Evolutionary conservation across 2,113 vertebrate species (phyloP), one percentile per base, ranked within the genome.

Genomic region (Ameiurus melas): DNA sequence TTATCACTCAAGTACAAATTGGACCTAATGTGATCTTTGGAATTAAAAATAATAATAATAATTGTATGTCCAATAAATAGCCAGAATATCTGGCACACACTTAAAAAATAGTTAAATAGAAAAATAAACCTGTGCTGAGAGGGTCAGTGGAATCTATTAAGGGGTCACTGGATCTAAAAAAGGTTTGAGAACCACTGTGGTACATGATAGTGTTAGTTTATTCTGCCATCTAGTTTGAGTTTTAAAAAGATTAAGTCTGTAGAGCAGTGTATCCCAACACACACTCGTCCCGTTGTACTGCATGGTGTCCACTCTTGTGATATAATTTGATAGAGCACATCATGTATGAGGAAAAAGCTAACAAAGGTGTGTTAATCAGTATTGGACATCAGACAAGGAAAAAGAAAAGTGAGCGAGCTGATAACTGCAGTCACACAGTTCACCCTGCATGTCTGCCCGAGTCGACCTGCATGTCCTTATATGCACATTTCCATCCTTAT

Each of bases 341-440:
- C 22, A 27, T 2, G 5, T 78, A 53, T n/a, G 47, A 53, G 75
- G 75, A n/a, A 16, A 73, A 78, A n/a, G 43, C 13, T n/a, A 27
- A 7, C 12, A 25, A 83, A 16, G 60, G 43, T 66, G n/a, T 71
- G 83, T 70, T 85, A n/a, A 85, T 60, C 83, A 71, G 83, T 85
- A 85, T 25, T 71, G 83, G 83, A 70, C 53, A 53, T 30, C 58
- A 80, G n/a, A 73, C 20, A 30, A 19, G 57, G 39, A 20, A 43
- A 86, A 89, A 81, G 82, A 87, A 92, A 93, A 92, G 94, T 94
- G 90, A 82, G 9, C 90, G 70, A 81, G 25, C 66, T 77, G 64
- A 78, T 43, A 30, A 16, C 17, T 3, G 25, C 62, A 43, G 68
- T 43, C 70, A 57, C 70, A 57, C 82, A 68, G 43, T 79, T 88